Evolutionary conservation across 2,113 vertebrate species (phyloP).

Genomic region (Scatophagus argus): DNA sequence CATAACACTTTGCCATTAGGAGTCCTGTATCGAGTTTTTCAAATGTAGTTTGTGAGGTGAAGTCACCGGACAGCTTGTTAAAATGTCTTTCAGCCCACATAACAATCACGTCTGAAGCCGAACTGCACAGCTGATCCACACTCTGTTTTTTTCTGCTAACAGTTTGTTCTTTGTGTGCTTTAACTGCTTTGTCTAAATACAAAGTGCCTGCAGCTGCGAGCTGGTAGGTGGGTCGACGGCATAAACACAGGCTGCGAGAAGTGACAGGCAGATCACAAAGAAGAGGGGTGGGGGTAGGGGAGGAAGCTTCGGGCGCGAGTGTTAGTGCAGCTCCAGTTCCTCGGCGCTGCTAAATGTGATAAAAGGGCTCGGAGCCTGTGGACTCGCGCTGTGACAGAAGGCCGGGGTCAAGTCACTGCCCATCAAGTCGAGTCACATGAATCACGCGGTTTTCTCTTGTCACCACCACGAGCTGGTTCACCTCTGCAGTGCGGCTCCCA

Average conservation of each 20-base stretch:
- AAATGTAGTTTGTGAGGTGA: background rate
- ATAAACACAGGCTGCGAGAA: conserved; percentile 14
- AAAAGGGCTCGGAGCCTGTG: conserved; percentile 29
- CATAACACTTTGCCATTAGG: no score
- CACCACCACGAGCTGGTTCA: background rate
- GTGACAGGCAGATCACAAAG: conserved; percentile 6
- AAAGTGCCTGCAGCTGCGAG: conserved; percentile 19
- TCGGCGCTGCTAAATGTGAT: conserved; percentile 25
- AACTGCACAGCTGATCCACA: background rate
- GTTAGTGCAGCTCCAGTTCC: conserved; percentile 31
- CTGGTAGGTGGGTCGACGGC: background rate
- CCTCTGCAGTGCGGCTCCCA: background rate
- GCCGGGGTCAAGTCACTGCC: conserved; percentile 36
- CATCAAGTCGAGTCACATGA: conserved; percentile 42
- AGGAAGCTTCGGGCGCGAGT: conserved; percentile 5
- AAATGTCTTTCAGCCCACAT: no score
- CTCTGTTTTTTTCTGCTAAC: background rate
- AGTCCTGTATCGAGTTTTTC: background rate
- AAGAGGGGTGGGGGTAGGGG: no score
- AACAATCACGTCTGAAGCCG: background rate
- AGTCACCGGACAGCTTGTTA: background rate
- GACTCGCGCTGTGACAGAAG: conserved; percentile 29
- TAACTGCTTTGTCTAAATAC: background rate
- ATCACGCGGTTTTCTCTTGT: conserved; percentile 21
- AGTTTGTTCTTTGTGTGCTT: conserved; percentile 1